phyloP scores from a whole-genome alignment of 2,113 vertebrate genomes.

The Saimiri boliviensis region DNA sequence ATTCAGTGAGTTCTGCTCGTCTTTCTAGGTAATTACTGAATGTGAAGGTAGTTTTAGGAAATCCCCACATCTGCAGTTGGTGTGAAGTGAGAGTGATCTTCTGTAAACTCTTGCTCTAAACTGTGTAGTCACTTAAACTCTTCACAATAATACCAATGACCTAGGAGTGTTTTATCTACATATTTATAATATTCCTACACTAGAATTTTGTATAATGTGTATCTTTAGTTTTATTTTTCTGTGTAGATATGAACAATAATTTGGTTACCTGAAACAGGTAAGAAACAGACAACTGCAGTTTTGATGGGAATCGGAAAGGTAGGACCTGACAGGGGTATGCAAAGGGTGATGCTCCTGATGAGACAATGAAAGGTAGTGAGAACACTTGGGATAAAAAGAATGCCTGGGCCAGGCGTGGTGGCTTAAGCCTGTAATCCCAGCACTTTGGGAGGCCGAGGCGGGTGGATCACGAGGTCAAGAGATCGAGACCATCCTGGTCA shows the following conservation, averaged over 20 bases:
- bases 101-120: not conserved
- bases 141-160: not conserved
- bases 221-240: not conserved
- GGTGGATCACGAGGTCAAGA: too few relatives aligned
- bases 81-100: not conserved
- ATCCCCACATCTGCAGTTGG: not conserved
- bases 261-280: not conserved
- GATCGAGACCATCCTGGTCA: too few relatives aligned
- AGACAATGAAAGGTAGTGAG: not conserved
- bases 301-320: not conserved
- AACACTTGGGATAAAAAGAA: not conserved
- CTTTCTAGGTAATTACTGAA: not conserved
- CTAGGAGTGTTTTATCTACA: not conserved
- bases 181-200: not conserved
- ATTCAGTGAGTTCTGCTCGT: not conserved
- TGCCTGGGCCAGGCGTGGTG: accelerated
- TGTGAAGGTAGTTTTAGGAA: not conserved
- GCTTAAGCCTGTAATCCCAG: too few relatives aligned
- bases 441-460: too few relatives aligned
- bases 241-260: not conserved
- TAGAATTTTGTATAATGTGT: not conserved
- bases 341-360: not conserved
- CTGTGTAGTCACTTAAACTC: not conserved
- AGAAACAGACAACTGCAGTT: not conserved
- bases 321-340: not conserved